Base-by-base conservation (phyloP, 2,888 invertebrate genomes). In the Bimastos eiseni region DNA sequence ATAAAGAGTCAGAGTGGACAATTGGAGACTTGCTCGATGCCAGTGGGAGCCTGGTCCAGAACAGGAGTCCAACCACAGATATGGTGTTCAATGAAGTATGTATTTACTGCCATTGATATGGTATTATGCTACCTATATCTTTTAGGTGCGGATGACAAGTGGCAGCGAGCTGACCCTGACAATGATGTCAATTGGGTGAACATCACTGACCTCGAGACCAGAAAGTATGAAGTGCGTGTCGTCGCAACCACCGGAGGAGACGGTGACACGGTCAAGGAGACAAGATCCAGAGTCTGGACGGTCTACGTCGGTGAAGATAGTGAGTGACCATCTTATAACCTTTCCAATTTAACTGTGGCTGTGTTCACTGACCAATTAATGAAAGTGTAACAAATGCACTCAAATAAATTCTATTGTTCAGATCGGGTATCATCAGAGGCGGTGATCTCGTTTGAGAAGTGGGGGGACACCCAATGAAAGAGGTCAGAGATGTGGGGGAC, bases 211-310 rank as follows among this genome's bases (percentile, higher is more conserved):
- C 96, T 99, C 92, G 96, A 97, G 93, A 97, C 97, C 0, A 97
- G 97, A 19, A 97, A 97, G 92, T 99, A 99, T 94, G 97, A 98
- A 94, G 97, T 99, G 94, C 96, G 97, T 92, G 97, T 98, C 4
- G 97, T 98, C 0, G 97, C 99, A 21, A 97, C 98, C 88, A 98
- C 98, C 94, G 97, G 97, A 0, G 91, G 91, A 33, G 90, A 92
- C 19, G 34, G 13, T 6, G 55, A 37, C n/a, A n/a, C n/a, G 70
- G 70, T 70, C 30, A 38, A 33, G 36, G 90, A 90, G 89, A 91
- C 91, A 17, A 49, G 90, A n/a, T 91, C 91, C 49, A 34, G 34
- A 49, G 5, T 30, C 33, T 49, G 44, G 89, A 70, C 30, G 0
- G 55, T 89, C 6, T 34, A 44, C 15, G 33, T 89, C 33, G 89